phyloP scores from a whole-genome alignment of 2,797 vertebrate genomes.

The Gouania willdenowi region DNA sequence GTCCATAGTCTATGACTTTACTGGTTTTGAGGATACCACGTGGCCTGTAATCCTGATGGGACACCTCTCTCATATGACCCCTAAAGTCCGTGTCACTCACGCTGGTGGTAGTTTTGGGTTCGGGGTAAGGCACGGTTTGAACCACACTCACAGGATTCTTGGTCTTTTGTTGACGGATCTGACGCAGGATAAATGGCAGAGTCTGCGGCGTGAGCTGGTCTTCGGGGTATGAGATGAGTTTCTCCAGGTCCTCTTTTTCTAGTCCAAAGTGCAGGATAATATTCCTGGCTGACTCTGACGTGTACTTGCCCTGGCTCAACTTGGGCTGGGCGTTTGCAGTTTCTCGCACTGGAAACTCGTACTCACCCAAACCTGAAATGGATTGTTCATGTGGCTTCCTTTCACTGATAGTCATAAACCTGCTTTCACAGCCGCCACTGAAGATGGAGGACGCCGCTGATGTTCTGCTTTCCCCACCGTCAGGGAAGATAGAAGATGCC shows the following conservation, averaged over 20 bases:
- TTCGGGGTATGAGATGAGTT: slow-evolving; percentile 89
- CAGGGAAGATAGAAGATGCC: slow-evolving; percentile 23
- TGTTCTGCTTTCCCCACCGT: background rate
- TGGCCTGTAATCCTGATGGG: background rate
- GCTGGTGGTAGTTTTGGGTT: slow-evolving; percentile 5
- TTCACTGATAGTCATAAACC: slow-evolving; percentile 8
- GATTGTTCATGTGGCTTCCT: slow-evolving; percentile 2
- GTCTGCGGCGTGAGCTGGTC: slow-evolving; percentile 91
- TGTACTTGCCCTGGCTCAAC: slow-evolving; percentile 75
- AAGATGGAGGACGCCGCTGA: no score
- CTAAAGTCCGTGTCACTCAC: slow-evolving; percentile 7
- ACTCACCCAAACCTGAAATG: slow-evolving; percentile 42
- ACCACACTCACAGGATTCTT: slow-evolving; percentile 47
- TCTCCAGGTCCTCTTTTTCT: slow-evolving; percentile 90
- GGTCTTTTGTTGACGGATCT: slow-evolving; percentile 86
- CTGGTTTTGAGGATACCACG: slow-evolving; percentile 67
- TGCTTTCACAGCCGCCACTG: no score
- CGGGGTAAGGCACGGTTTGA: slow-evolving; percentile 8
- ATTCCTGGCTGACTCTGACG: slow-evolving; percentile 84
- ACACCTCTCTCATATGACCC: background rate
- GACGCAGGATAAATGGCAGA: slow-evolving; percentile 87
- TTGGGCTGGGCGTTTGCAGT: slow-evolving; percentile 2
- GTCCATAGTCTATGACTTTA: slow-evolving; percentile 94
- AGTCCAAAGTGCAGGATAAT: slow-evolving; percentile 92
- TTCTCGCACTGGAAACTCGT: background rate